Percentiles rank a stretch among this genome's conserved stretches.
Conservation (phyloP, 2,113 vertebrate genomes). For the Odontophorus gujanensis region DNA sequence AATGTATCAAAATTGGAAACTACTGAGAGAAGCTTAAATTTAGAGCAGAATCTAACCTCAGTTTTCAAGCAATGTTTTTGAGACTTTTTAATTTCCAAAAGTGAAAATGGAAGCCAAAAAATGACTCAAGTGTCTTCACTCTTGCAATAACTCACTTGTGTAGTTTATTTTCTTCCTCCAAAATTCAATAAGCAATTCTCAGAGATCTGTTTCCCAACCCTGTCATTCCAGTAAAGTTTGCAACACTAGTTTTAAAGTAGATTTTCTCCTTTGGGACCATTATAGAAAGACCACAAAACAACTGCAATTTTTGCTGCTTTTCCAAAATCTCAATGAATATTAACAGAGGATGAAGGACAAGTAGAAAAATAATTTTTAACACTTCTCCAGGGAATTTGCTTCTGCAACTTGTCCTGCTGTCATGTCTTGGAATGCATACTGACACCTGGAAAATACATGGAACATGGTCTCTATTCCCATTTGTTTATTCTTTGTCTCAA, state of each 20-base stretch:
- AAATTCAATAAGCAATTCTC: constrained; percentile 24
- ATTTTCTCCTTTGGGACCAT: neutral
- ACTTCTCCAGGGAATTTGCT: constrained; percentile 34
- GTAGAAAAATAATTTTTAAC: constrained; percentile 32
- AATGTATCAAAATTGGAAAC: neutral
- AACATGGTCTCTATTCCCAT: constrained; percentile 37
- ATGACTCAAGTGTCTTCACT: neutral
- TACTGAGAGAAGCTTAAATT: neutral
- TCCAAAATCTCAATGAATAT: constrained; percentile 41
- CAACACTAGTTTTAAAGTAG: constrained; percentile 11
- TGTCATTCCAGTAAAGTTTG: constrained; percentile 25
- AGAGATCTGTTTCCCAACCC: constrained; percentile 21
- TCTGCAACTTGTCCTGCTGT: constrained; percentile 51
- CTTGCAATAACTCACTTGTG: constrained; percentile 5
- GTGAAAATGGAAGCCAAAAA: constrained; percentile 1
- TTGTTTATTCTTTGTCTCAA: constrained; percentile 60
- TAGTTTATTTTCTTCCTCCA: neutral
- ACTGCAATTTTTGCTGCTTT: constrained; percentile 37
- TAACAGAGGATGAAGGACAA: constrained; percentile 3
- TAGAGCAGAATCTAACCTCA: neutral
- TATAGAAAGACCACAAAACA: constrained; percentile 21
- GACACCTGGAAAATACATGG: constrained; percentile 62
- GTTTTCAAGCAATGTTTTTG: neutral
- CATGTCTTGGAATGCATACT: constrained; percentile 43
- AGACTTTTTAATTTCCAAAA: constrained; percentile 13